These are phyloP conservation scores for Drosophila lacicola DNA, from an alignment of 2,888 invertebrate species.

Conservation along the genomic window DNA sequence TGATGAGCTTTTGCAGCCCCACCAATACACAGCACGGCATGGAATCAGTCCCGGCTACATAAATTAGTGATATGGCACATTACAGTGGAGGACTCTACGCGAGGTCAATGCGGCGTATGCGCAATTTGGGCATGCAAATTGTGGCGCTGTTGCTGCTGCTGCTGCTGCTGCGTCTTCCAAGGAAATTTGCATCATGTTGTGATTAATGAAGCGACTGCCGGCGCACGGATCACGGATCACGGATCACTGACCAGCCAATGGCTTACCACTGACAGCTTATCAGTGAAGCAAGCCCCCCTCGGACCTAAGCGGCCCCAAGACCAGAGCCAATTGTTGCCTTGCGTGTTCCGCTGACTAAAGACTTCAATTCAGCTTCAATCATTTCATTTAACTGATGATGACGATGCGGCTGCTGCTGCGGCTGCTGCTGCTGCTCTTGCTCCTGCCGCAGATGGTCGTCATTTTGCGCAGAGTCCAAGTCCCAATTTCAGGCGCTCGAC, in stretches of 20 bases:
- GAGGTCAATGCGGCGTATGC: conserved; percentile 75
- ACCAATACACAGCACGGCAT: conserved; percentile 59
- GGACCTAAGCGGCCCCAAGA: not conserved
- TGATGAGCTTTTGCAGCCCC: conserved; percentile 45
- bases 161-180: conserved; percentile 48
- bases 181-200: conserved; percentile 77
- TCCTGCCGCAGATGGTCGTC: conserved; percentile 54
- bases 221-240: conserved; percentile 37
- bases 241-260: conserved; percentile 59
- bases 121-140: conserved; percentile 67
- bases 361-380: conserved; percentile 81
- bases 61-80: conserved; percentile 81
- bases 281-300: conserved; percentile 32
- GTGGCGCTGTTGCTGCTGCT: conserved; percentile 10
- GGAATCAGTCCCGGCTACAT: conserved; percentile 42
- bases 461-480: conserved; percentile 38
- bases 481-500: conserved; percentile 29
- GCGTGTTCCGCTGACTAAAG: conserved; percentile 79
- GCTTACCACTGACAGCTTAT: conserved; percentile 71
- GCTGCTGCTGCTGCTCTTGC: conserved; percentile 32
- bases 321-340: conserved; percentile 72
- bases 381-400: conserved; percentile 81
- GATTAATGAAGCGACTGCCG: conserved; percentile 75
- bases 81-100: conserved; percentile 40
- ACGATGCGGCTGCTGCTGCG: conserved; percentile 56